These are phyloP conservation scores for Dendrolimus kikuchii DNA, from an alignment of 1,140 invertebrate genomes.

Conservation along the genomic window DNA sequence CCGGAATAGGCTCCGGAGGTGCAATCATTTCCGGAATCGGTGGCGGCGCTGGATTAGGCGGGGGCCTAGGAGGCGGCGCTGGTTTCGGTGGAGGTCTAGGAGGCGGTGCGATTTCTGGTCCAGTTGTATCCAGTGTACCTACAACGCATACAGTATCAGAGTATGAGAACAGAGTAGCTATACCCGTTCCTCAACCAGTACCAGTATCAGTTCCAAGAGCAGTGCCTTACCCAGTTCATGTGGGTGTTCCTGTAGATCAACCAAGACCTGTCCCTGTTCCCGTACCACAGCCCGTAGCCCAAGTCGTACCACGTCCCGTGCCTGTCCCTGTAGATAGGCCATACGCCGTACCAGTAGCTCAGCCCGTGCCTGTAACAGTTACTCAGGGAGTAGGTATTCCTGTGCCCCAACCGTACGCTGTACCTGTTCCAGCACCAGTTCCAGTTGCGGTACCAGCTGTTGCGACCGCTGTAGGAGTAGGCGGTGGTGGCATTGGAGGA, in stretches of 20 bases:
- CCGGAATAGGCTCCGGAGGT: too few species aligned
- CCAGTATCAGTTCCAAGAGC: constrained; percentile 42
- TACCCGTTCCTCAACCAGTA: constrained; percentile 50
- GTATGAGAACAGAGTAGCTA: constrained; percentile 37
- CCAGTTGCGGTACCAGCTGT: constrained; percentile 42
- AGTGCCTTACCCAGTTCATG: constrained; percentile 44
- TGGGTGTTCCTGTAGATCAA: constrained; percentile 46
- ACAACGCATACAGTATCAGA: constrained; percentile 47
- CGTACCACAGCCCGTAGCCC: constrained; percentile 52
- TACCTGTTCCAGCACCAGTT: constrained; percentile 46
- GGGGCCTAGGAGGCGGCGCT: constrained; percentile 4
- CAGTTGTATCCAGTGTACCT: constrained; percentile 21
- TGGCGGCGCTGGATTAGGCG: neutral
- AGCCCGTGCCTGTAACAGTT: constrained; percentile 52
- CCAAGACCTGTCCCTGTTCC: constrained; percentile 47
- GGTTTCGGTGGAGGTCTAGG: constrained; percentile 7
- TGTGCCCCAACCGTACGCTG: constrained; percentile 52
- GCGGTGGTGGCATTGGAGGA: constrained; percentile 8
- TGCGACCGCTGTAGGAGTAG: constrained; percentile 20
- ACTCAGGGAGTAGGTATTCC: constrained; percentile 56
- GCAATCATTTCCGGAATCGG: too few species aligned
- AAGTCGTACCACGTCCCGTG: constrained; percentile 40
- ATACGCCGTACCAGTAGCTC: constrained; percentile 44
- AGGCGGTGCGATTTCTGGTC: neutral
- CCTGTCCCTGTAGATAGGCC: constrained; percentile 54